phyloP scores from a whole-genome alignment of 2,888 invertebrate genomes.

The Myathropa florea region DNA sequence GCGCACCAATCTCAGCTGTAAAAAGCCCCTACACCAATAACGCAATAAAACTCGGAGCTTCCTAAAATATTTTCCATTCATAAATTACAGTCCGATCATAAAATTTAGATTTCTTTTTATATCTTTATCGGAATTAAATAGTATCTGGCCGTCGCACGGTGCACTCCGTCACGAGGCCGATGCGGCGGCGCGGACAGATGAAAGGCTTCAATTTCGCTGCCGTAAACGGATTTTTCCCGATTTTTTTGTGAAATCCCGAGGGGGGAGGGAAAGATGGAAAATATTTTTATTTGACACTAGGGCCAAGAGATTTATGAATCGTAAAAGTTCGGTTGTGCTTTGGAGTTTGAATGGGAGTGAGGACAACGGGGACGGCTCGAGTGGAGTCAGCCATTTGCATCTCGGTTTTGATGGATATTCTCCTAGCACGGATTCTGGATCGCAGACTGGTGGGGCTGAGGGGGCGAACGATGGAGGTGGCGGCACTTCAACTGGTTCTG shows the following conservation, averaged over 20 bases:
- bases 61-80: constrained; percentile 36
- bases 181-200: background rate
- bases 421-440: background rate
- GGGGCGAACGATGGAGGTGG: background rate
- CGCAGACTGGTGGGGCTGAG: background rate
- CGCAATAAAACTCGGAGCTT: constrained; percentile 19
- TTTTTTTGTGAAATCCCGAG: background rate
- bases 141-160: background rate
- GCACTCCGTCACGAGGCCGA: background rate
- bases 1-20: background rate
- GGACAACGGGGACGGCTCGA: background rate
- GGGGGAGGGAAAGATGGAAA: background rate
- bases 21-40: constrained; percentile 2
- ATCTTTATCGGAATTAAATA: constrained; percentile 20
- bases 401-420: constrained; percentile 8
- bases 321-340: constrained; percentile 11
- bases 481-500: background rate
- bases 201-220: constrained; percentile 21
- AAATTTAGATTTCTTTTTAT: constrained; percentile 15
- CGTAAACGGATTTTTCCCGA: constrained; percentile 1
- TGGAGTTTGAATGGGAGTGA: background rate
- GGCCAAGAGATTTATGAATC: constrained; percentile 31
- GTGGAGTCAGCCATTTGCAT: background rate
- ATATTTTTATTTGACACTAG: constrained; percentile 31
- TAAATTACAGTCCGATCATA: constrained; percentile 18